These are phyloP conservation scores for Caenorhabditis macrosperma DNA, from an alignment of 2,888 invertebrate species.

Conservation along the genomic window DNA sequence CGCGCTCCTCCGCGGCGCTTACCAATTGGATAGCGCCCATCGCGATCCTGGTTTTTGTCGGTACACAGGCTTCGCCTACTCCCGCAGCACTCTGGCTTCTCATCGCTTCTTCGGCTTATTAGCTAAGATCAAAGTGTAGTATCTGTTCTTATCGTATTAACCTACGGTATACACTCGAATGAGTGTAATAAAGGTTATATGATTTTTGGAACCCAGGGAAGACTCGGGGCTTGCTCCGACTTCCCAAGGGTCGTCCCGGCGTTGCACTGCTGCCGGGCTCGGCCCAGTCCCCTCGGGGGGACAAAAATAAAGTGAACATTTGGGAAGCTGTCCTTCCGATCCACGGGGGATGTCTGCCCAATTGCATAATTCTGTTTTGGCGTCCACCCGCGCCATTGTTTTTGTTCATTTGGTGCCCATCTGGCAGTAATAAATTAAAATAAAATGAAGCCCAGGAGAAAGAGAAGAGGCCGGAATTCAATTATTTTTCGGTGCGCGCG, in stretches of 20 bases:
- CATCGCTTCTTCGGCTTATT: constrained; percentile 62
- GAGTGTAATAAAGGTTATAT: constrained; percentile 61
- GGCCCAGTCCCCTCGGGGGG: constrained; percentile 55
- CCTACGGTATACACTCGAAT: constrained; percentile 62
- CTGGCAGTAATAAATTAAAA: too few relatives aligned
- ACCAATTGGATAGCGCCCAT: too few relatives aligned
- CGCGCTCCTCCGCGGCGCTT: too few relatives aligned
- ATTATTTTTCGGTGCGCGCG: constrained; percentile 14
- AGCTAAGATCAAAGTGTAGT: constrained; percentile 65
- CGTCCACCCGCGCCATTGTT: neutral
- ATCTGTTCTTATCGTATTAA: constrained; percentile 65
- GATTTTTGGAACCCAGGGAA: constrained; percentile 59
- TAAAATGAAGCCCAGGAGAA: too few relatives aligned
- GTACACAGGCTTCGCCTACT: neutral
- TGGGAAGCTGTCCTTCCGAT: too few relatives aligned
- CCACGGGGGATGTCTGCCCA: too few relatives aligned
- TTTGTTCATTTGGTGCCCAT: constrained; percentile 3
- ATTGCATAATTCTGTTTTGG: neutral
- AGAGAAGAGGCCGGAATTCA: constrained; percentile 1
- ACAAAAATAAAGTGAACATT: constrained; percentile 11
- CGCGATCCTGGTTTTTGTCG: neutral
- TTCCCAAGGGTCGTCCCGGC: constrained; percentile 60
- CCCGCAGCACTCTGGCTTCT: neutral
- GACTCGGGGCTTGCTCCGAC: constrained; percentile 62
- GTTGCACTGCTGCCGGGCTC: constrained; percentile 61